Evolutionary conservation across 1,140 invertebrate species (phyloP), one percentile per base, ranked within the genome.

Genomic region (Drosophila pandora): DNA sequence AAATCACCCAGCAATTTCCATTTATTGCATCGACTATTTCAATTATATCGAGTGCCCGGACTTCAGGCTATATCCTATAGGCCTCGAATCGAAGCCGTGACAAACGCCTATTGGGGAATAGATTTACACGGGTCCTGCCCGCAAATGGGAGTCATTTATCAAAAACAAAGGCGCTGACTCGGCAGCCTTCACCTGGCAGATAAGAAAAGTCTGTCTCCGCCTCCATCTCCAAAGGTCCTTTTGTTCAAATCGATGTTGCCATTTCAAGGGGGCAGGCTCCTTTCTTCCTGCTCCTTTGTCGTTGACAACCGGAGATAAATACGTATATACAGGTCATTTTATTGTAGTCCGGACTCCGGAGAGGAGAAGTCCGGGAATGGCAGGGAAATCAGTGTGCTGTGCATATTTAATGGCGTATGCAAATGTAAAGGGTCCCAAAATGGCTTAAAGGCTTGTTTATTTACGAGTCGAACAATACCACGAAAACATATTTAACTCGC

Each of bases 371-470:
- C 21, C 9, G 30, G 45, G 13, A 32, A 41, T 49, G 57, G 43
- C 21, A 17, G 25, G 34, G n/a, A 64, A 82, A 88, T 88, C 83
- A 76, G 74, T 76, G 62, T 82, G 78, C 64, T 75, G 48, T 56
- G 82, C 79, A 87, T 88, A 87, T 79, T 79, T 87, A 88, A 88
- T 87, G 79, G 76, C 52, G 65, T 87, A 88, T 88, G 79, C 83
- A 88, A 87, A 87, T 87, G 60, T 58, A 55, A 47, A 72, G 70
- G 64, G 72, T 25, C 50, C 30, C 49, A 39, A 59, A 75, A 70
- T 13, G 61, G 79, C 63, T 78, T 68, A 82, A 88, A 78, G 78
- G 82, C 79, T 88, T 82, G 76, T 68, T 69, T 87, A 69, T 79
- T 84, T 77, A 74, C 49, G 49, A 63, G n/a, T 52, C 47, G 57